Evolutionary conservation across 2,113 vertebrate species (phyloP), one percentile per base, ranked within the genome.

Genomic region (Acanthisitta chloris): DNA sequence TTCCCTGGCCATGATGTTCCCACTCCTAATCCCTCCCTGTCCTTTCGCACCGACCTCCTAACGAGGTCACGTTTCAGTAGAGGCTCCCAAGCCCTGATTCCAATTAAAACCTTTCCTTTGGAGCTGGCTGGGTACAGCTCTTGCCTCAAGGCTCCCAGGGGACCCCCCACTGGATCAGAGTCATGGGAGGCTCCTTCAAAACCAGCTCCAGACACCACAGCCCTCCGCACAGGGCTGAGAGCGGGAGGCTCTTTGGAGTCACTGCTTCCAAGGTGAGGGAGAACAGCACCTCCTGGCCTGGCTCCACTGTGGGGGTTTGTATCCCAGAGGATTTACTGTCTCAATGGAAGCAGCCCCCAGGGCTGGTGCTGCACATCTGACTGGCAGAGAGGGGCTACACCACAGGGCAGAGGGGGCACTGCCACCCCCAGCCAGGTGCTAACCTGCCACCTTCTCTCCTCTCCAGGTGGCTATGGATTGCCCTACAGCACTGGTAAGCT

Each of bases 381-480:
- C 59, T 34, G 69, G 84, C 78, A 82, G 55, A 92, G 70, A 17
- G 17, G 62, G 46, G 73, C 78, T 90, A 66, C 7, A 13, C 81
- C 4, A 4, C 8, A 4, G 77, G 87, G 76, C 88, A 90, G 79
- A 92, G 62, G 38, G 71, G 65, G 72, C 91, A 93, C 28, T 1
- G 70, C 40, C 58, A 79, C 43, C 3, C 7, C 78, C 52, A 96
- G 51, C 43, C 74, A 46, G 23, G 38, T 45, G 78, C 95, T 94
- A 92, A 85, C 46, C 33, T 5, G 25, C 49, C 45, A 48, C 83
- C 33, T 89, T 88, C 73, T 70, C 85, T 92, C 81, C 95, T 96
- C 92, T 96, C 62, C 94, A 99, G 99, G 98, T 96, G 98, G 97
- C 82, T 98, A 98, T 52, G 98, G 98, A 93, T 96, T 98, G 88